Base-by-base conservation (phyloP, 2,113 vertebrate species). In the Sturnira hondurensis region DNA sequence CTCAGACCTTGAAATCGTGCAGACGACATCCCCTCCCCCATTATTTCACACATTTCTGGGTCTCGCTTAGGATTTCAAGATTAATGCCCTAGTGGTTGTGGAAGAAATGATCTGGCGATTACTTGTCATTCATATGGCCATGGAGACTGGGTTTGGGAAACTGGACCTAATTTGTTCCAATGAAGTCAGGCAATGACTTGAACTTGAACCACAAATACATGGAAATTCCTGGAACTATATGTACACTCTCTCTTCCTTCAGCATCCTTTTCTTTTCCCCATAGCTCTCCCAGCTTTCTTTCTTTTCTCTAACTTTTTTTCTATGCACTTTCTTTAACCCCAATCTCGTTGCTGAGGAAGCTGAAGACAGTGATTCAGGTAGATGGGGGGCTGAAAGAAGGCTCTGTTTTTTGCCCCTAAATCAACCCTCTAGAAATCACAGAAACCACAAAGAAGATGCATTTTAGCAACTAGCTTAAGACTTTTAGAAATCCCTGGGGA, bases 121-220 rank as follows among this genome's bases (percentile, higher is more conserved):
- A 81, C 52, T 85, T 97, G 94, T 95, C 95, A 96, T 83, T 92
- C 81, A 88, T 94, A 92, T 11, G 94, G 92, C 96, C 82, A 76
- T 45, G 50, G 96, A 97, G 94, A 91, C 81, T 43, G 41, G 82
- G 15, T 96, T 88, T 92, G 77, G 88, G 94, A 97, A 97, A 97
- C 88, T 41, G 86, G 63, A 86, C 74, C 94, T 96, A 91, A 96
- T 96, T 97, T 94, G 93, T 94, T 97, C 94, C 78, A 97, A 89
- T 80, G 71, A 94, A 97, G 86, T 96, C 92, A 96, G 70, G 85
- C 88, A 97, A 93, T 76, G 74, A 94, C 92, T 97, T 97, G 73
- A 97, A 88, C 41, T 96, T 96, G 88, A 96, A 96, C 88, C 78
- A 91, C 91, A 96, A 93, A 95, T 71, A 76, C 76, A 97, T 91